Base-by-base conservation (phyloP, 92 coral and sea anemone species). In the Parazoanthus darwini region DNA sequence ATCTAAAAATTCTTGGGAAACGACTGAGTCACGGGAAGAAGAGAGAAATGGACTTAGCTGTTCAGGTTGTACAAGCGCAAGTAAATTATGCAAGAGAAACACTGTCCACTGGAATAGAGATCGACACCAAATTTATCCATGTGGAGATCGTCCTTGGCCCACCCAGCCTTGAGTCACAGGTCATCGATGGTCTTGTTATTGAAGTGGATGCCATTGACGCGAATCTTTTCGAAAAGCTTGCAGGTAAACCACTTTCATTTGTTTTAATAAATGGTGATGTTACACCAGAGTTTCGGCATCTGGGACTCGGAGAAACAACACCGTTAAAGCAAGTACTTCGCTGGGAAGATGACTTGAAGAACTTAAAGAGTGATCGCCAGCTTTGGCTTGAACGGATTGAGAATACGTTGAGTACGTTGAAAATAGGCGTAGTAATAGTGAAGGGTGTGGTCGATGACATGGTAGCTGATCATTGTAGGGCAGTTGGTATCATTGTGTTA, bases 191-290 rank as follows among this genome's bases (percentile, higher is more conserved):
- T 78, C 87, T 95, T 50, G 87, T 92, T 29, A 87, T 97, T 88
- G 87, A 90, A 81, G 86, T 79, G 71, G 88, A 88, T 3, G 67
- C 82, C 58, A 54, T 71, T 43, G 88, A 50, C 22, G 67, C 78
- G 39, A 44, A 42, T 29, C 48, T 86, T 18, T 16, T 91, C 42
- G 38, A 39, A 58, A 39, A 48, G 36, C 23, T 33, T 76, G 39
- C 8, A 25, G 77, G 65, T 65, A 38, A 65, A 23, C 86, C 92
- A 50, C 58, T 91, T 6, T 72, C 72, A n/a, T 81, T 92, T 42
- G 96, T 92, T 3, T 66, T 97, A 44, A 91, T 97, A 15, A 91
- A 97, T 83, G 98, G 98, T 44, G 98, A 97, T 82, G 78, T 97
- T 54, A 94, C 95, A 29, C 82, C 88, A 38, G 90, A 91, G 56